Evolutionary conservation across 2,113 vertebrate species (phyloP).

Genomic region (Aphyosemion australe): DNA sequence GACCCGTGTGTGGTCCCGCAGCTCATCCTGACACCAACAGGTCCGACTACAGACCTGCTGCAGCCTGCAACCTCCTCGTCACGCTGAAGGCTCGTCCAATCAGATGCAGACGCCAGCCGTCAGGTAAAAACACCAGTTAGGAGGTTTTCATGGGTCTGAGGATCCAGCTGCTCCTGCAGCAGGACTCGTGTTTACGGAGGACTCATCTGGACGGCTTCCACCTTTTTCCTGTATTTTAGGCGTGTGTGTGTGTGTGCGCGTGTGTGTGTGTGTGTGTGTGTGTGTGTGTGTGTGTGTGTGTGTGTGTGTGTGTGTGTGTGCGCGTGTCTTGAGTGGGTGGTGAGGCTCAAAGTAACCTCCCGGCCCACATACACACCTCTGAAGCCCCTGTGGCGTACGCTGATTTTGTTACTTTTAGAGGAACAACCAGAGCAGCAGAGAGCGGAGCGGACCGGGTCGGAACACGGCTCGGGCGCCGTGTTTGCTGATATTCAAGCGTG

Average conservation of each 20-base stretch:
- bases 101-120: slow-evolving; percentile 13
- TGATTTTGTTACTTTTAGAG: background rate
- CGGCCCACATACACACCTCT: slow-evolving; percentile 30
- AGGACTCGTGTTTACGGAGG: slow-evolving; percentile 21
- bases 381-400: slow-evolving; percentile 37
- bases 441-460: slow-evolving; percentile 14
- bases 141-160: background rate
- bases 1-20: background rate
- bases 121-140: slow-evolving; percentile 36
- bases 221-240: background rate
- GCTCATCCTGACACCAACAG: slow-evolving; percentile 28
- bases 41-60: slow-evolving; percentile 38
- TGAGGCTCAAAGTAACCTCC: slow-evolving; percentile 53
- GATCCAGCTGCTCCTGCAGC: slow-evolving; percentile 22
- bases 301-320: too few relatives aligned
- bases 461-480: slow-evolving; percentile 2
- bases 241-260: too few relatives aligned
- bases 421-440: slow-evolving; percentile 7
- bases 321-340: slow-evolving; percentile 44
- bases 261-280: too few relatives aligned
- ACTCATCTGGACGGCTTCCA: slow-evolving; percentile 27
- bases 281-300: too few relatives aligned
- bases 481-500: slow-evolving; percentile 61
- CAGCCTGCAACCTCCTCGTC: slow-evolving; percentile 14
- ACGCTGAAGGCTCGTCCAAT: slow-evolving; percentile 32